Conservation (phyloP, 2,797 vertebrate genomes). For the Ctenosaura bakeri region DNA sequence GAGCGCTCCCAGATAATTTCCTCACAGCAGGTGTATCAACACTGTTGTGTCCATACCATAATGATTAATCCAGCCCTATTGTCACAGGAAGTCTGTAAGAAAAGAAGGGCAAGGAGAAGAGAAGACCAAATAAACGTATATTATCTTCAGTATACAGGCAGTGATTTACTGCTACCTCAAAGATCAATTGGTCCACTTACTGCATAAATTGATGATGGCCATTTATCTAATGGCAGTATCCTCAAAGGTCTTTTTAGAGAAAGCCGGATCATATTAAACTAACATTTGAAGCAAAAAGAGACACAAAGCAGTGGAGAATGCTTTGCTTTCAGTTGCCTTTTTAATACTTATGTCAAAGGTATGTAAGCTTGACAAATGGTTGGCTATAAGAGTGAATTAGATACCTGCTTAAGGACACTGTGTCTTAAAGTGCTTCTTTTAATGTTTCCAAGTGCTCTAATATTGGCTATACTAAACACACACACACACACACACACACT, state of each 20-base stretch:
- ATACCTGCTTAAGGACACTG: conserved; percentile 34
- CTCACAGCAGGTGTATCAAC: conserved; percentile 15
- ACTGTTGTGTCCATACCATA: background rate
- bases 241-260: conserved; percentile 46
- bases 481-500: background rate
- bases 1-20: conserved; percentile 10
- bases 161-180: conserved; percentile 48
- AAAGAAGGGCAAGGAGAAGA: background rate
- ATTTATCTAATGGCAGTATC: conserved; percentile 59
- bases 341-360: conserved; percentile 49
- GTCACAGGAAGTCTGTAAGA: conserved; percentile 31
- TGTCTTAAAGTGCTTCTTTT: conserved; percentile 34
- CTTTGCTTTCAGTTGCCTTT: conserved; percentile 54
- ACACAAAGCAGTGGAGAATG: conserved; percentile 18
- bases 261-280: conserved; percentile 36
- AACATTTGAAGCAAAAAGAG: conserved; percentile 40
- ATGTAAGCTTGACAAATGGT: conserved; percentile 50
- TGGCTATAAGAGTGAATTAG: conserved; percentile 54
- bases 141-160: conserved; percentile 9
- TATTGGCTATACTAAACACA: conserved; percentile 33
- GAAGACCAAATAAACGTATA: conserved; percentile 31
- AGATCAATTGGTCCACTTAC: conserved; percentile 43
- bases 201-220: conserved; percentile 45
- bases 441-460: conserved; percentile 15
- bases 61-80: conserved; percentile 36